Evolutionary conservation across 2,113 vertebrate species (phyloP), one percentile per base, ranked within the genome.

Genomic region (Lamprotornis superbus): DNA sequence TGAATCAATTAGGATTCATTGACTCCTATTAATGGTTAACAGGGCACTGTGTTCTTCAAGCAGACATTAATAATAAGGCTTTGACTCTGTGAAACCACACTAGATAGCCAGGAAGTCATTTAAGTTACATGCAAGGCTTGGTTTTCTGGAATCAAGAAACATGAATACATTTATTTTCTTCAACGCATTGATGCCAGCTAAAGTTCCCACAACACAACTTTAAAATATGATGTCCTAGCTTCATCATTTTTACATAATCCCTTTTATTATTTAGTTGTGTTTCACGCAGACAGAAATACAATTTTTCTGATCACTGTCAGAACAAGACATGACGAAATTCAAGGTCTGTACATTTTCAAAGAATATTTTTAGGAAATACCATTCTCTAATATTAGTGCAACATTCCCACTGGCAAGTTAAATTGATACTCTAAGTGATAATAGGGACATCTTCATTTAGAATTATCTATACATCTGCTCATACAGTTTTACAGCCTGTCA

Each of bases 1-100:
- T 77, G 59, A 91, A 91, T 93, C 93, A 95, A 76, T 95, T 83
- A 88, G 55, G 63, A 91, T 80, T 83, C 63, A 85, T 74, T 88
- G 78, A 77, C 70, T 94, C 30, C 39, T 85, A 55, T 93, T 90
- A 90, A 63, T 1, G 0, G 74, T 61, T 91, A 85, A 67, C 53
- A 55, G 53, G 57, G 23, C 15, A 79, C 27, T 25, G n/a, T 46
- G 33, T 57, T 91, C 87, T 83, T 91, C 55, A 73, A 42, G 75
- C 57, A 91, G 55, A 79, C 15, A 20, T 79, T 88, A 46, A 20
- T 73, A 85, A 82, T 49, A 61, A 73, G 19, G 61, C n/a, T 83
- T 85, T 93, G 27, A 69, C 57, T 87, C 56, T 89, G 25, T 44
- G 42, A 93, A 90, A 85, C 63, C 42, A 55, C 9, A 25, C 70